Conservation (phyloP, 2,888 invertebrate species). For the Ceriagrion tenellum region DNA sequence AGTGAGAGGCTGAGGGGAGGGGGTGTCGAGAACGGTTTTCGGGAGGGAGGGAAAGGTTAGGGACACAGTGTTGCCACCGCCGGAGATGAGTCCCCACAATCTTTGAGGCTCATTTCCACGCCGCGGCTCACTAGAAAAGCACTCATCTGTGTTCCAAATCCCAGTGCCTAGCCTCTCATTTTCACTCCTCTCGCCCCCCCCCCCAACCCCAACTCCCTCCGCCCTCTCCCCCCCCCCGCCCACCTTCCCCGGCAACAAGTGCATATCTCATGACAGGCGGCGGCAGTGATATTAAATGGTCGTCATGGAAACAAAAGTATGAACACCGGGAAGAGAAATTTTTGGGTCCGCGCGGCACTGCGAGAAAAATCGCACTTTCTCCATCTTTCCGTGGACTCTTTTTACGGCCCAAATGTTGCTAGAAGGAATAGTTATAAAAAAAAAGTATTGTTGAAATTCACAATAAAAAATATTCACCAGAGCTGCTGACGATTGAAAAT, state of each 20-base stretch:
- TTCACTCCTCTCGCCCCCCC: no score
- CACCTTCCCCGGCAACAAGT: not conserved
- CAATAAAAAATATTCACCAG: no score
- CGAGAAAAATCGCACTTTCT: not conserved
- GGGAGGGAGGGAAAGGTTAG: conserved; percentile 1
- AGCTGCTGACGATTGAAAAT: no score
- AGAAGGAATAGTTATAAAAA: no score
- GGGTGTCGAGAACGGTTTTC: not conserved
- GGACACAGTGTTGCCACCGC: not conserved
- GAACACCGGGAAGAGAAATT: not conserved
- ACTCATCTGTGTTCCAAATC: not conserved
- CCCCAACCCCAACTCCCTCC: no score
- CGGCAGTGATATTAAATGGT: not conserved
- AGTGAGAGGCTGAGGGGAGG: not conserved
- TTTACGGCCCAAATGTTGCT: no score
- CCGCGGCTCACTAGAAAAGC: not conserved
- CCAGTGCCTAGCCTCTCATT: not conserved
- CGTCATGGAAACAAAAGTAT: not conserved
- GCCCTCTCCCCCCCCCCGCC: not conserved
- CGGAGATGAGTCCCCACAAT: not conserved
- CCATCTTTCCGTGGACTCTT: not conserved
- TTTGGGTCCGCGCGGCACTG: not conserved
- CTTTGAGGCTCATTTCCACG: not conserved
- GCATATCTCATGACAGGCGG: not conserved
- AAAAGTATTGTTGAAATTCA: no score